phyloP scores from a whole-genome alignment of 2,797 vertebrate species.

The Channa striata region DNA sequence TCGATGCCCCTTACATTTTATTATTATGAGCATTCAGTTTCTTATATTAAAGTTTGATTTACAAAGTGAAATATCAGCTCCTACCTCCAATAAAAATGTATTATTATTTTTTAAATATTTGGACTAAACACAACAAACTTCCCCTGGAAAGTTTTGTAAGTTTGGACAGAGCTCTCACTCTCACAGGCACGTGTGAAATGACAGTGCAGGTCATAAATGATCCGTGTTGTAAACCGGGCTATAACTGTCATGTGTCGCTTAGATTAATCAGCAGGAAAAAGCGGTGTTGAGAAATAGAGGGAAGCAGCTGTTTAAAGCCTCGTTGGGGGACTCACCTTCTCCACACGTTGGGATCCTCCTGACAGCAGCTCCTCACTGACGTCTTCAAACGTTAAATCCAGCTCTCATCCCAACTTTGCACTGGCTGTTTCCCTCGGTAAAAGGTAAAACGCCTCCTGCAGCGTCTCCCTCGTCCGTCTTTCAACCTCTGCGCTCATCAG shows the following conservation, averaged over 20 bases:
- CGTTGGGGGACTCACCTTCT: conserved; percentile 65
- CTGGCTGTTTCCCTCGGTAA: background rate
- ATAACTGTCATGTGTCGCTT: background rate
- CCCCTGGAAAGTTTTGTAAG: background rate
- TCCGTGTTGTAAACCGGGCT: conserved; percentile 4
- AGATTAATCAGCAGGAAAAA: background rate
- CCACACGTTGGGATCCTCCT: conserved; percentile 12
- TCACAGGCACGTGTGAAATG: background rate
- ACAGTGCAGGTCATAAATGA: conserved; percentile 29
- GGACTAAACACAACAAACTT: background rate
- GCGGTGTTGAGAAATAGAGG: too few species aligned
- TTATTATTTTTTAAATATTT: background rate
- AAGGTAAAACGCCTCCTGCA: background rate
- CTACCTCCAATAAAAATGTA: fast-evolving
- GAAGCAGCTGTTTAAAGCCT: conserved; percentile 19
- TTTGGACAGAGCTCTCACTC: too few species aligned
- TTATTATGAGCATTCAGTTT: background rate
- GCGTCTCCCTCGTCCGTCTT: conserved; percentile 17
- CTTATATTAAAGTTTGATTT: background rate
- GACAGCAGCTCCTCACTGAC: background rate
- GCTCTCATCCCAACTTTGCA: background rate
- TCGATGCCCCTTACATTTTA: background rate
- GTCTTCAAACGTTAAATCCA: background rate
- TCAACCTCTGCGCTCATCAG: conserved; percentile 28
- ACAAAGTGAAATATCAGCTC: background rate